These are phyloP conservation scores for Pica pica DNA, from an alignment of 2,113 vertebrate species.

Conservation along the genomic window DNA sequence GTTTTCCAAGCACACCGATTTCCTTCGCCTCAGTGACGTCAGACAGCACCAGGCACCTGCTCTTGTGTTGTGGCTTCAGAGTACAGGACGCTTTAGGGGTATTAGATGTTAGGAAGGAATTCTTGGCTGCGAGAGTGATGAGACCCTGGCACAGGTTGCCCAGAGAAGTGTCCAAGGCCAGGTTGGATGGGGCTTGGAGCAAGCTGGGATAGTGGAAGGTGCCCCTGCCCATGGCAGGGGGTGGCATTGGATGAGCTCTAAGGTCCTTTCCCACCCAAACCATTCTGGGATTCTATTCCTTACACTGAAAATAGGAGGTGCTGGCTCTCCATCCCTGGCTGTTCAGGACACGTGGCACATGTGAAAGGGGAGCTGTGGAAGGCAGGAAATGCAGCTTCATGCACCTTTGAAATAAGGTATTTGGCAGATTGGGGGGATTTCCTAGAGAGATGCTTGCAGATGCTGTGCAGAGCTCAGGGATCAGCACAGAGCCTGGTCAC, in stretches of 20 bases:
- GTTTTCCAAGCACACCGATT: not conserved
- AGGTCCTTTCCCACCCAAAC: not conserved
- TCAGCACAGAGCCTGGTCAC: not conserved
- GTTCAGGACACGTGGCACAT: fast-evolving
- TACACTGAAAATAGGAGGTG: not conserved
- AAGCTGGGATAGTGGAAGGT: fast-evolving
- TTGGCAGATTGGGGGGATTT: not conserved
- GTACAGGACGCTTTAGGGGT: not conserved
- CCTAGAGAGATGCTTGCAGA: not conserved
- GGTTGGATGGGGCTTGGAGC: not conserved
- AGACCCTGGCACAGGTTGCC: not conserved
- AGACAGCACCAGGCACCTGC: not conserved
- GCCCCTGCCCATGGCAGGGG: not conserved
- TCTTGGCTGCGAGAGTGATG: not conserved
- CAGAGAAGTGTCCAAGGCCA: not conserved
- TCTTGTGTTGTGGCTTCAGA: not conserved
- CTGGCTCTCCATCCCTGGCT: not conserved
- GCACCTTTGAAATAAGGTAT: not conserved
- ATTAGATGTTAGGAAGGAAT: not conserved
- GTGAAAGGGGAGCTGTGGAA: not conserved
- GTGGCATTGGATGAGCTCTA: not conserved
- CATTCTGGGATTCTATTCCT: not conserved
- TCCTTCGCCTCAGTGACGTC: fast-evolving
- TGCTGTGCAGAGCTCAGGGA: not conserved
- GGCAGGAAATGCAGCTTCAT: not conserved